These are phyloP conservation scores for Andrena fulva DNA, from an alignment of 2,888 invertebrate genomes.

Conservation along the genomic window DNA sequence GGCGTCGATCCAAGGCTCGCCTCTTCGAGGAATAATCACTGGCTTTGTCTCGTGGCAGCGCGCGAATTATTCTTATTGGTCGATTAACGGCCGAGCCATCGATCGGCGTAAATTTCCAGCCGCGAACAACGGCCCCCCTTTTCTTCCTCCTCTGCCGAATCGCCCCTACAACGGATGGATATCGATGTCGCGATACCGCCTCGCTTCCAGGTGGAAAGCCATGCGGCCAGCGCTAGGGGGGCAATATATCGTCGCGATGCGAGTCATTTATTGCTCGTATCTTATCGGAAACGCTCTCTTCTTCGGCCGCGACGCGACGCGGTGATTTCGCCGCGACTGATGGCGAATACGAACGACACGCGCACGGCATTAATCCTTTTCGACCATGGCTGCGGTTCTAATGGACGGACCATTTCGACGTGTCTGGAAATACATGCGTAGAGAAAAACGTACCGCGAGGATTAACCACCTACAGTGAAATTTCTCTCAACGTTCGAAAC, in stretches of 20 bases:
- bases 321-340: conserved; percentile 32
- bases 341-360: conserved; percentile 32
- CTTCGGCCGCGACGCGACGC: conserved; percentile 24
- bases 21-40: conserved; percentile 47
- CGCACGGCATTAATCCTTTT: conserved; percentile 40
- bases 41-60: conserved; percentile 42
- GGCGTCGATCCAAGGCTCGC: conserved; percentile 53
- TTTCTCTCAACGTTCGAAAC: not conserved
- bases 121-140: conserved; percentile 18
- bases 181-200: conserved; percentile 30
- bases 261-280: conserved; percentile 68
- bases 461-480: not conserved
- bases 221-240: conserved; percentile 29
- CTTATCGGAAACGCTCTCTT: conserved; percentile 58
- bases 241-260: conserved; percentile 47
- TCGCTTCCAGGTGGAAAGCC: conserved; percentile 41
- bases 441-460: not conserved
- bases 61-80: conserved; percentile 49
- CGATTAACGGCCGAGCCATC: conserved; percentile 61
- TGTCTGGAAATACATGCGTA: not conserved
- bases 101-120: conserved; percentile 62
- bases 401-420: conserved; percentile 9
- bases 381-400: not conserved
- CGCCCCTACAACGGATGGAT: conserved; percentile 8
- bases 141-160: conserved; percentile 10